Evolutionary conservation across 2,888 invertebrate genomes (phyloP).

Genomic region (Clusia tigrina): DNA sequence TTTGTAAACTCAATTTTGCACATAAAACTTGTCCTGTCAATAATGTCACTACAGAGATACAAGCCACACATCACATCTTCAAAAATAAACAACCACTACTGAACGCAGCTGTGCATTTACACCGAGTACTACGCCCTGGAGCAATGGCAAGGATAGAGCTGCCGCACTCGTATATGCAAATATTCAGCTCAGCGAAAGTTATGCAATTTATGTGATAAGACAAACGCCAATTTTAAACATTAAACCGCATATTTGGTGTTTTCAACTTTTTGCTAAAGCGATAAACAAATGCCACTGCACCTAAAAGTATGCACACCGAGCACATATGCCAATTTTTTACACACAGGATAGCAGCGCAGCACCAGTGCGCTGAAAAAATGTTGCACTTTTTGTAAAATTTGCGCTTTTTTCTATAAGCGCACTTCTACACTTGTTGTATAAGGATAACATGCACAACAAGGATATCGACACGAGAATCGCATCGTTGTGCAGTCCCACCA

Average conservation of each 20-base stretch:
- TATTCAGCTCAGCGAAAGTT: neutral
- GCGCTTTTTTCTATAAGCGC: neutral
- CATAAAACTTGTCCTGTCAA: neutral
- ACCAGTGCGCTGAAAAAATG: neutral
- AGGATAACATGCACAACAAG: neutral
- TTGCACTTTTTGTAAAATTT: conserved; percentile 4
- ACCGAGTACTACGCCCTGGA: too few species aligned
- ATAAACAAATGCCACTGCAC: neutral
- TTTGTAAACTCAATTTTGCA: too few species aligned
- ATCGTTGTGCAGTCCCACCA: neutral
- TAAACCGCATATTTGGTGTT: neutral
- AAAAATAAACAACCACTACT: neutral
- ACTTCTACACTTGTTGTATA: neutral
- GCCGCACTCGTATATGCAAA: too few species aligned
- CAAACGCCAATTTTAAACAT: neutral
- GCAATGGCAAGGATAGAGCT: neutral
- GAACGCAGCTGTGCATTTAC: neutral
- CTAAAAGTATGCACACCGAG: neutral
- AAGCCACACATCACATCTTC: neutral
- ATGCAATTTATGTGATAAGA: neutral
- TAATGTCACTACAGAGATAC: neutral
- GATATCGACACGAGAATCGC: neutral
- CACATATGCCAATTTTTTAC: neutral
- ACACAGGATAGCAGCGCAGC: neutral
- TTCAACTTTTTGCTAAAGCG: neutral